Percentiles rank a stretch among this genome's conserved stretches.
phyloP scores from a whole-genome alignment of 2,113 vertebrate genomes.

The Cariama cristata region DNA sequence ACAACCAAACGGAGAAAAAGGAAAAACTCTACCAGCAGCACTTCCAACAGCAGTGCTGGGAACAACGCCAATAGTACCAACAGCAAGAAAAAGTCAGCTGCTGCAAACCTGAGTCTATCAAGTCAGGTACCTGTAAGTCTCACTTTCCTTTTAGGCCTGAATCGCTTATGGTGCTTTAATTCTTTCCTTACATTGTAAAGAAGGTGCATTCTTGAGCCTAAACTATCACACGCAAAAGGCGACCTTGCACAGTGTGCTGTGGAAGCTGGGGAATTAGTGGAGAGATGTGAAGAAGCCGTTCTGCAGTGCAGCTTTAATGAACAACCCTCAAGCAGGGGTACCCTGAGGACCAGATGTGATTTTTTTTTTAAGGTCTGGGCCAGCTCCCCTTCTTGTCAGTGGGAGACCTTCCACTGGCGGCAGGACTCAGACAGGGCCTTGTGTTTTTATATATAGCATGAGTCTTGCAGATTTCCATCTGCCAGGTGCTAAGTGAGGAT shows the following conservation, averaged over 20 bases:
- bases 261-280: neutral
- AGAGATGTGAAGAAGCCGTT: neutral
- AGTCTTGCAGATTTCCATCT: neutral
- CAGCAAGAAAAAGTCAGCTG: constrained; percentile 93
- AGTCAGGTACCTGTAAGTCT: constrained; percentile 99
- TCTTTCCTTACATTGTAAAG: constrained; percentile 22
- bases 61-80: constrained; percentile 82
- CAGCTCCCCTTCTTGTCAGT: neutral
- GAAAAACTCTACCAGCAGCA: constrained; percentile 98
- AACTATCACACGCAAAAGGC: neutral
- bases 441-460: neutral
- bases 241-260: neutral
- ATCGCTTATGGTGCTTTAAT: neutral
- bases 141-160: constrained; percentile 80
- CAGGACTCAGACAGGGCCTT: neutral
- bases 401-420: neutral
- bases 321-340: neutral
- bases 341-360: neutral
- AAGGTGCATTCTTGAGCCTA: constrained; percentile 70
- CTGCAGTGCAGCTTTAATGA: neutral
- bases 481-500: neutral
- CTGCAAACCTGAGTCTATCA: constrained; percentile 95
- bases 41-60: constrained; percentile 92
- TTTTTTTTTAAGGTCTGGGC: neutral
- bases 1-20: constrained; percentile 98